Base-by-base conservation (phyloP, 1,140 invertebrate species). In the Hyphantria cunea region DNA sequence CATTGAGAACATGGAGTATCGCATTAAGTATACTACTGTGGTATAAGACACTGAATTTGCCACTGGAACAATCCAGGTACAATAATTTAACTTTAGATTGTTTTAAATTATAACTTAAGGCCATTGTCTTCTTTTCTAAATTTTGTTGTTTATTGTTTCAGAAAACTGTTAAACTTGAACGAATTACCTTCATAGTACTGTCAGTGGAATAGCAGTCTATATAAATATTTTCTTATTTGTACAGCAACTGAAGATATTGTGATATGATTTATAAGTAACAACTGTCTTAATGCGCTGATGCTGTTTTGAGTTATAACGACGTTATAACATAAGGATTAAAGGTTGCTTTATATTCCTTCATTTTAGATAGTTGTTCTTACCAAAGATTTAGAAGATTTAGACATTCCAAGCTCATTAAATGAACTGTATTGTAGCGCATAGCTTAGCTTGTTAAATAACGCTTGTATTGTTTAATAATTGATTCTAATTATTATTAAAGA, bases 1-100 rank as follows among this genome's bases (percentile, higher is more conserved):
- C 96, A 10, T 87, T 97, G 10, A 91, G 96, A 65, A 96, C 95
- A 0, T 97, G 96, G 94, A 95, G 95, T 58, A 89, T 96, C 33
- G 70, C 95, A 12, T 78, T 97, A 59, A 94, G 94, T 65, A 54
- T 94, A 11, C 78, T 93, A 41, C 75, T 96, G 17, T 96, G 94
- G 94, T 93, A 94, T 62, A 90, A 86, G 62, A 78, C 79, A 9
- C 64, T 89, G 55, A 89, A 80, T 32, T 68, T 92, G 49, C 77
- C 89, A 2, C 77, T 76, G 12, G 84, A 89, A 31, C 84, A 82
- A 68, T 87, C 81, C 73, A 89, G 89, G 90, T 91, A 74, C 8
- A 39, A 25, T 25, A 5, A 75, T 45, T 63, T 58, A 47, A 17
- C 54, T 41, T 34, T 63, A 17, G 13, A 47, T 33, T 25, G 2